A percentile compares a stretch with the other conserved stretches of the same genome.
Conservation (phyloP, 2,797 vertebrate genomes). For the Gymnoscopelus microlampas region DNA sequence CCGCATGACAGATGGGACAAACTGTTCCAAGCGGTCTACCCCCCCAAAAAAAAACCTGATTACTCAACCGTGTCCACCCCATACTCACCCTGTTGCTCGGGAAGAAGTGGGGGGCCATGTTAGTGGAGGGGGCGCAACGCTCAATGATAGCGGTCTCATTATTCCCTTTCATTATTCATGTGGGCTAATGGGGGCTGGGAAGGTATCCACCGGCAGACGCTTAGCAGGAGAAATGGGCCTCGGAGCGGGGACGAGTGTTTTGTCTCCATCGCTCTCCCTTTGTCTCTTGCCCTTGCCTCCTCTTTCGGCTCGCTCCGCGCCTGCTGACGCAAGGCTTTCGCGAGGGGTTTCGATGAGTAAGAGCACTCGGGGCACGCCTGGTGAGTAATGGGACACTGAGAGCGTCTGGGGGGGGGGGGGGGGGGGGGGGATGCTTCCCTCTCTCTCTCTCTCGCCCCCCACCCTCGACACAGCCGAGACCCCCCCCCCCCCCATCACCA, state of each 20-base stretch:
- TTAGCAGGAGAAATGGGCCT: slow-evolving; percentile 56
- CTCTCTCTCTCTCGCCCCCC: neutral
- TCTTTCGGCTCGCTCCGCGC: slow-evolving; percentile 25
- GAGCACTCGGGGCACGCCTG: slow-evolving; percentile 58
- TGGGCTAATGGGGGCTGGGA: slow-evolving; percentile 73
- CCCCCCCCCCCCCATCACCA: slow-evolving; percentile 13
- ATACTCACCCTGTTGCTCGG: slow-evolving; percentile 34
- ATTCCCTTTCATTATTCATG: slow-evolving; percentile 75
- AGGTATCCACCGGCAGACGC: slow-evolving; percentile 55
- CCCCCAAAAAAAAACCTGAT: slow-evolving; percentile 33
- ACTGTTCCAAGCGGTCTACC: neutral
- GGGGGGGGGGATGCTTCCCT: slow-evolving; percentile 42
- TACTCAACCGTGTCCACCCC: slow-evolving; percentile 45
- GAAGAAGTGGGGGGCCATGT: slow-evolving; percentile 19
- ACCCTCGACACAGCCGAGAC: too few species aligned
- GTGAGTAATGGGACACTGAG: slow-evolving; percentile 71
- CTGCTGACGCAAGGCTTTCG: slow-evolving; percentile 69
- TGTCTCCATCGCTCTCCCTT: slow-evolving; percentile 58
- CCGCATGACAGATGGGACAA: slow-evolving; percentile 39
- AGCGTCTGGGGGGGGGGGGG: slow-evolving; percentile 38
- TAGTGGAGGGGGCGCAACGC: slow-evolving; percentile 14
- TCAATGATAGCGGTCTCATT: slow-evolving; percentile 64
- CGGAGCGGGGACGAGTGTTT: slow-evolving; percentile 54
- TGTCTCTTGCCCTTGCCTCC: slow-evolving; percentile 7
- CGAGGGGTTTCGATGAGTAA: slow-evolving; percentile 66